Evolutionary conservation across 2,888 invertebrate genomes (phyloP), one percentile per base, ranked within the genome.

Genomic region (Melanotus villosus): DNA sequence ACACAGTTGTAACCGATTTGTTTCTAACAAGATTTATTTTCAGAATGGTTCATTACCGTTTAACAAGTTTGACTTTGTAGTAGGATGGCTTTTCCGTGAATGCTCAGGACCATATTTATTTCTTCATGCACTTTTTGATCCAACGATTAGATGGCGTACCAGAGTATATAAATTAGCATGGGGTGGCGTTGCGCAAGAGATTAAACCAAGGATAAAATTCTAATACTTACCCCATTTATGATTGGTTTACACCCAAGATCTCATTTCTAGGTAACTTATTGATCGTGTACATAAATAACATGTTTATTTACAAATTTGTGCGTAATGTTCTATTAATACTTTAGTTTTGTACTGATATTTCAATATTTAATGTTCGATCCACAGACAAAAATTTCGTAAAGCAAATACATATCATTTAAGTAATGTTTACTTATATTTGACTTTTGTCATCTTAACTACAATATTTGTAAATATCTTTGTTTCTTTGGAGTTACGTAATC

Each of bases 51-150:
- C 96, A 43, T 88, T 98, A 76, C 95, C 98, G 14, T 98, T 98
- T 86, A 95, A 93, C 79, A 96, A 97, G 88, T 93, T 95, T 83
- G 96, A 98, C 85, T 99, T 96, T 83, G 91, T 98, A 59, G 89
- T 96, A 64, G 96, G 95, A 26, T 99, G 99, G 99, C 86, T 97
- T 80, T 93, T 98, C 85, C 92, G 97, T 72, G 99, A 99, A 87
- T 88, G 91, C 57, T 93, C 93, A 77, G 95, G 98, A 72, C 94
- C 98, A 2, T 94, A 96, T 81, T 88, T 98, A 72, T 94, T 97
- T 84, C 87, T 95, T 34, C 91, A 92, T 79, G 97, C 98, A 34
- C 87, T 99, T 64, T 89, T 94, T 80, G 91, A 94, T 84, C 96
- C 97, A 0, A 90, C 93, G 72, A 97, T 99, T 80, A 90, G 91